Base-by-base conservation (phyloP, 1,140 invertebrate genomes). In the Drosophila sulfurigaster region DNA sequence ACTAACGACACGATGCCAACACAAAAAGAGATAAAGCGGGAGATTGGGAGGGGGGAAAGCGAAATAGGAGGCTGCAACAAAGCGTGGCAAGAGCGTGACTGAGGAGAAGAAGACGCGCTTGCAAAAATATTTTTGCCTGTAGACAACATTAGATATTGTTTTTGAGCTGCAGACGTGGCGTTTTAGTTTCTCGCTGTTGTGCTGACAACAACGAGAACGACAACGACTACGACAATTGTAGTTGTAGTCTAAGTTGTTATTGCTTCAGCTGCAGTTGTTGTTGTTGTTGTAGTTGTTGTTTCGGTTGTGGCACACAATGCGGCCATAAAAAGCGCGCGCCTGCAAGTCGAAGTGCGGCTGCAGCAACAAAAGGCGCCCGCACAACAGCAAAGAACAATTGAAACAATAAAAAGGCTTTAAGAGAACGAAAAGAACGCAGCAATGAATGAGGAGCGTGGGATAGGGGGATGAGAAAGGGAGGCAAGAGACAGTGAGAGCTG, bases 141-240 rank as follows among this genome's bases (percentile, higher is more conserved):
- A 75, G 83, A 87, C 80, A 87, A 88, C 83, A 87, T 87, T 87
- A 87, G 83, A 87, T 88, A 87, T 87, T 87, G 83, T 87, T 87
- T 70, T 87, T 83, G 85, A 87, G 83, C 73, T 74, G 77, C 83
- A 82, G 82, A 87, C 82, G 79, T 79, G 73, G 80, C 58, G 60
- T 65, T 75, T 75, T 75, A 63, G 66, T 70, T 76, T 65, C 64
- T 76, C 64, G 46, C 73, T 64, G 73, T 64, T 58, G 38, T 60
- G 74, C 74, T 76, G 68, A 76, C 69, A 73, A 72, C 43, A 56
- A 41, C 46, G 35, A 48, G 30, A 28, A 43, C 54, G 25, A 30
- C 16, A 25, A 13, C 51, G 25, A 30, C 16, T n/a, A 13, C 51
- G 13, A 45, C 51, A 63, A 58, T 72, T 73, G 64, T 52, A 60